Conservation (phyloP, 2,888 invertebrate genomes). For the Drosophila basisetae region DNA sequence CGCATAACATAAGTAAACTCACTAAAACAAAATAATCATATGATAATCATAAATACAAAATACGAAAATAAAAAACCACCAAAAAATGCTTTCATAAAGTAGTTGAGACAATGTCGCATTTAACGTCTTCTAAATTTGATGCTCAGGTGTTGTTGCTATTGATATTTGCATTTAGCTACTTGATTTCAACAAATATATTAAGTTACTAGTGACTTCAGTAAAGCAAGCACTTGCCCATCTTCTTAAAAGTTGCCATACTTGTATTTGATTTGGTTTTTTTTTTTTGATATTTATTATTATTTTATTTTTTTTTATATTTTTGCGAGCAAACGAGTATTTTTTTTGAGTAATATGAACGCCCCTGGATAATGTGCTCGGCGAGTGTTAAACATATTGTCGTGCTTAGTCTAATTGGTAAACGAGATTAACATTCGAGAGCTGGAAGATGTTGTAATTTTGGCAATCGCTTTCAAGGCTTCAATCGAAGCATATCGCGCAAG, state of each 20-base stretch:
- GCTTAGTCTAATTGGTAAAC: constrained; percentile 68
- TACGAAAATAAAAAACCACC: constrained; percentile 7
- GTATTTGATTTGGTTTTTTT: constrained; percentile 17
- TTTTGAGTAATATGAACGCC: constrained; percentile 31
- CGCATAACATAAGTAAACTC: constrained; percentile 62
- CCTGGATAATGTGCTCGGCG: constrained; percentile 42
- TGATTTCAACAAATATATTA: constrained; percentile 60
- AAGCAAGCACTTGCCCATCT: constrained; percentile 31
- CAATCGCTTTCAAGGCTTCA: constrained; percentile 71
- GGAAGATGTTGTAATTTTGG: constrained; percentile 60
- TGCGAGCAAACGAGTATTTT: constrained; percentile 34
- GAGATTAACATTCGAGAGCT: constrained; percentile 62
- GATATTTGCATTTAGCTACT: constrained; percentile 64
- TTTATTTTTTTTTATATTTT: constrained; percentile 13
- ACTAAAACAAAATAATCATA: constrained; percentile 52
- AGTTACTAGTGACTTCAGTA: constrained; percentile 13
- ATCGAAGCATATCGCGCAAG: constrained; percentile 45
- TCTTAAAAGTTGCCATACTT: constrained; percentile 24
- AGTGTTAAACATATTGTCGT: constrained; percentile 79
- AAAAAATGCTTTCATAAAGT: neutral
- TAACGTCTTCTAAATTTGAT: constrained; percentile 25
- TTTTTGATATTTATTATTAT: neutral
- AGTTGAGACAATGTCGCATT: constrained; percentile 15
- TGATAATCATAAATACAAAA: constrained; percentile 40
- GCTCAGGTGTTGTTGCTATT: constrained; percentile 43